These are phyloP conservation scores for Mustelus asterias DNA, from an alignment of 2,113 vertebrate genomes.

Conservation along the genomic window DNA sequence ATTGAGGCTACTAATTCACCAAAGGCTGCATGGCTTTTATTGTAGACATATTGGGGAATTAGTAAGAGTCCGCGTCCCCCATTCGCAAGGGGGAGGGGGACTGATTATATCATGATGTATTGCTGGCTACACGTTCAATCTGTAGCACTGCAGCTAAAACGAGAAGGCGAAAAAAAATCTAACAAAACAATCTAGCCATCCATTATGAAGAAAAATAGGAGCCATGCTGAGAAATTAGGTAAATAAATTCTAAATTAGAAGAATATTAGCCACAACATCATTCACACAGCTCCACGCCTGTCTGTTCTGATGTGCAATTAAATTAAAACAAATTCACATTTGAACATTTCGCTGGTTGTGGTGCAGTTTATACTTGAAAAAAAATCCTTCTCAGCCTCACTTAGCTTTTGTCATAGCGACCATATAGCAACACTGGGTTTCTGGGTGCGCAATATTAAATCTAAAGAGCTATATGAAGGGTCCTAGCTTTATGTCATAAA, in stretches of 20 bases:
- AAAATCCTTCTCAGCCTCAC: background rate
- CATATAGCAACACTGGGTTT: no score
- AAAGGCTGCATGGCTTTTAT: conserved; percentile 46
- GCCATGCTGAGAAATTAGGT: conserved; percentile 60
- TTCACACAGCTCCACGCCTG: conserved; percentile 46
- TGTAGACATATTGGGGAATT: conserved; percentile 44
- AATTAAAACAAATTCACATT: conserved; percentile 61
- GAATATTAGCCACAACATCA: conserved; percentile 49
- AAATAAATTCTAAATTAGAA: conserved; percentile 61
- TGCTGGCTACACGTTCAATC: conserved; percentile 36
- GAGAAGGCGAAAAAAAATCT: conserved; percentile 56
- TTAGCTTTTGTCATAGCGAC: background rate
- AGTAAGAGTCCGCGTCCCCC: conserved; percentile 35
- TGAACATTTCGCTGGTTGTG: conserved; percentile 53
- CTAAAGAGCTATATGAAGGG: background rate
- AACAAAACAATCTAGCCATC: conserved; percentile 61
- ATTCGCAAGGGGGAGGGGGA: conserved; percentile 7
- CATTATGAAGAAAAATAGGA: conserved; percentile 62
- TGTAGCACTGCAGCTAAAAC: conserved; percentile 32
- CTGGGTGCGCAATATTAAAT: background rate
- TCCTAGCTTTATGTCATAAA: conserved; percentile 24
- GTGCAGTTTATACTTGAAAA: conserved; percentile 54
- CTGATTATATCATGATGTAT: conserved; percentile 38
- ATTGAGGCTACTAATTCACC: conserved; percentile 45
- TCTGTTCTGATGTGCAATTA: conserved; percentile 55